These are phyloP conservation scores for Phasia obesa DNA, from an alignment of 2,888 invertebrate genomes.

Conservation along the genomic window DNA sequence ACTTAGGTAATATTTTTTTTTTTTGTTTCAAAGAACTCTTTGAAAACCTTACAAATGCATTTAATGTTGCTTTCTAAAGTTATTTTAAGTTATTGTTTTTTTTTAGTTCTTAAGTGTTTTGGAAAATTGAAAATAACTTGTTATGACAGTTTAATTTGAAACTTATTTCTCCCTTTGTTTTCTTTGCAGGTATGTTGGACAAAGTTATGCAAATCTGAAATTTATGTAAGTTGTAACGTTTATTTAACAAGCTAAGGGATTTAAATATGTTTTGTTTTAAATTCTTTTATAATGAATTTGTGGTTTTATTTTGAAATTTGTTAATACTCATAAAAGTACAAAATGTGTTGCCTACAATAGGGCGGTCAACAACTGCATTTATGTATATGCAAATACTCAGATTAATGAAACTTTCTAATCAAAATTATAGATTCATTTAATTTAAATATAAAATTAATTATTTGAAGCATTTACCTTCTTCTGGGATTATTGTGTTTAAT, in stretches of 20 bases:
- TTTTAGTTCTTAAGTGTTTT: slow-evolving; percentile 41
- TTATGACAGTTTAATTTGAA: slow-evolving; percentile 36
- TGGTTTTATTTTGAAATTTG: no score
- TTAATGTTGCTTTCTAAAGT: not conserved
- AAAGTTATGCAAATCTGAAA: not conserved
- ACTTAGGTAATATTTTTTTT: not conserved
- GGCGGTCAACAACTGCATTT: no score
- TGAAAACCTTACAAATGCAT: slow-evolving; percentile 24
- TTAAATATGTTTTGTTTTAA: not conserved
- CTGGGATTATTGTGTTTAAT: no score
- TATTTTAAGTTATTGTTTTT: slow-evolving; percentile 34
- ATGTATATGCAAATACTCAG: no score
- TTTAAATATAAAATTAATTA: no score
- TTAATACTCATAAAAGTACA: no score
- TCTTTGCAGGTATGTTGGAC: slow-evolving; percentile 65
- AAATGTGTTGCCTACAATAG: no score
- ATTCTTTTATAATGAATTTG: no score
- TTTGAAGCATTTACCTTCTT: no score
- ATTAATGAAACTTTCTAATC: no score
- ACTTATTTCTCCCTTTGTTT: slow-evolving; percentile 17
- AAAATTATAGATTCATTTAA: no score
- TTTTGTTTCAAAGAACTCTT: not conserved
- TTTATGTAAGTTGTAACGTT: slow-evolving; percentile 1
- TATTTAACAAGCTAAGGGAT: not conserved
- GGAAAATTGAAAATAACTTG: slow-evolving; percentile 26